Conservation (phyloP, 1,140 invertebrate species). For the Calliphora vicina region DNA sequence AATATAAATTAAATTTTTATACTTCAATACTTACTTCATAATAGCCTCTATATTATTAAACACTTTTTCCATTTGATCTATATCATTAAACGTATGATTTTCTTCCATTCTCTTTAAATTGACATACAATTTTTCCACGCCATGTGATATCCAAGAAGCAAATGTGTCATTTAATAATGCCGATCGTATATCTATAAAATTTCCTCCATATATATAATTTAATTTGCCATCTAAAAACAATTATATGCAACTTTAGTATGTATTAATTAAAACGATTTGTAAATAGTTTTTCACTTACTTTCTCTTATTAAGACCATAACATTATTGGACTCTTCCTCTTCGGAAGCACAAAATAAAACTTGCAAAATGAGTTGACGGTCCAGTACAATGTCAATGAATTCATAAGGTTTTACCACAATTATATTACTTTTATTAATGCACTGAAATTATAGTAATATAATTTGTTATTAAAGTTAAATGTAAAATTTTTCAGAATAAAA, state of each 20-base stretch:
- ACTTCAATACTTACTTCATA: neutral
- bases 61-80: neutral
- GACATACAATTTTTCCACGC: constrained; percentile 37
- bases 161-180: constrained; percentile 33
- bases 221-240: constrained; percentile 33
- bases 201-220: constrained; percentile 34
- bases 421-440: neutral
- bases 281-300: neutral
- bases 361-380: neutral
- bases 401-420: neutral
- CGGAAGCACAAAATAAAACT: neutral
- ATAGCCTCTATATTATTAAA: neutral
- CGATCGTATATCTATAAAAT: constrained; percentile 14
- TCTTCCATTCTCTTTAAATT: constrained; percentile 17
- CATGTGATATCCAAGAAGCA: constrained; percentile 6
- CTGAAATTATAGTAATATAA: no score
- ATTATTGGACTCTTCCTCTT: neutral
- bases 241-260: neutral
- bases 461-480: no score
- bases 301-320: neutral
- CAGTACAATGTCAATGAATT: neutral
- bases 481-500: no score
- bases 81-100: constrained; percentile 28
- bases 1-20: no score
- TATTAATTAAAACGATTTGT: neutral